Evolutionary conservation across 1,140 invertebrate species (phyloP), one percentile per base, ranked within the genome.

Genomic region (Drosophila ficusphila): DNA sequence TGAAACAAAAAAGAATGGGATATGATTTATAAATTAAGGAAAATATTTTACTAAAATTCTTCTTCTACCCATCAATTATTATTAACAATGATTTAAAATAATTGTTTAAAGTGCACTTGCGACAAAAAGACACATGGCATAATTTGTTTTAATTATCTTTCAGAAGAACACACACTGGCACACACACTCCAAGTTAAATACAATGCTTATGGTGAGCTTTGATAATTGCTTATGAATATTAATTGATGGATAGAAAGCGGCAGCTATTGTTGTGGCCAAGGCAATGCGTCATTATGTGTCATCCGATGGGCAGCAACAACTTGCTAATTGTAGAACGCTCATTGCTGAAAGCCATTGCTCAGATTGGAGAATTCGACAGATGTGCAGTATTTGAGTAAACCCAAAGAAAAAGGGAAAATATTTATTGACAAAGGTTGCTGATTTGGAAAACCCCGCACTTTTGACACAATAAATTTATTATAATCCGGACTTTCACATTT

Each of bases 81-180:
- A n/a, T n/a, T n/a, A n/a, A n/a, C n/a, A n/a, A n/a, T 0, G 4
- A 16, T 6, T 21, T 0, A 8, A 2, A 14, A 9, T 3, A 8
- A 12, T 61, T 41, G 14, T 23, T 61, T 52, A 6, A 21, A 18
- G 25, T 57, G 42, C 42, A 57, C 25, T n/a, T 31, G 6, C 60
- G 38, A 68, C 65, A 51, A 67, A 76, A 60, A 74, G 33, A 64
- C 79, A 69, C 60, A 81, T 69, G 73, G 68, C 81, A 85, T 85
- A 85, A 85, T 86, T 85, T 69, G 79, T 73, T 76, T 86, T 81
- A 81, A 85, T 86, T 85, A 75, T 79, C 25, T 34, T 62, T 52
- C 36, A 57, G 27, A 57, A 31, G 9, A 44, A 60, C 60, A 36
- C 41, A 38, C 42, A 52, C n/a, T 49, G 14, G 34, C 42, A 18